phyloP scores from a whole-genome alignment of 37 sponge, comb jelly and placozoan genomes.

The Ephydatia muelleri region DNA sequence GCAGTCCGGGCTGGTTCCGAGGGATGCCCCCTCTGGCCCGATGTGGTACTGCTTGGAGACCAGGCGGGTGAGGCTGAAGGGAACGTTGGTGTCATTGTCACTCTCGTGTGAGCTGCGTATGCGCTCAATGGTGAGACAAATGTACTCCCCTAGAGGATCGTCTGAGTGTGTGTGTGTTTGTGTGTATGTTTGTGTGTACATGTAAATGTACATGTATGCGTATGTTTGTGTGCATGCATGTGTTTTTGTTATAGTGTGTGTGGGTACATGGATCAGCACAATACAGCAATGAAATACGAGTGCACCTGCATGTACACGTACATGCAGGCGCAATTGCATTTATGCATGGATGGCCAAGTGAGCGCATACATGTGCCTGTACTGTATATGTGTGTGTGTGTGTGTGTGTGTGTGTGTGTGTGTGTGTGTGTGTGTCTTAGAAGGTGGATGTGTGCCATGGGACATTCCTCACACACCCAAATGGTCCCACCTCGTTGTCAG shows the following conservation, averaged over 20 bases:
- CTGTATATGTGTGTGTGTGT: background rate
- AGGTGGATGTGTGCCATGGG: background rate
- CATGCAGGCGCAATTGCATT: no score
- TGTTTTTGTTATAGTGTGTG: no score
- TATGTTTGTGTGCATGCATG: background rate
- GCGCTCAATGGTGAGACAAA: slow-evolving; percentile 28
- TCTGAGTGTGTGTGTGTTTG: background rate
- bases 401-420: background rate
- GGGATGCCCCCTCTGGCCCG: slow-evolving; percentile 54
- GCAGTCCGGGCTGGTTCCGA: slow-evolving; percentile 58
- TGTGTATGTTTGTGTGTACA: background rate
- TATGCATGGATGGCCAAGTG: no score
- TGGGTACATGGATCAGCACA: no score
- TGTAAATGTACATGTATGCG: background rate
- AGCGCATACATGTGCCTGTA: background rate
- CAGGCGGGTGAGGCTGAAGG: slow-evolving; percentile 45
- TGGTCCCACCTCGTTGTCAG: no score
- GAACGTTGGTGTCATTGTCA: slow-evolving; percentile 8
- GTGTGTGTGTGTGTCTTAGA: background rate
- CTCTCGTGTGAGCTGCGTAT: background rate
- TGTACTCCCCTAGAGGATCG: slow-evolving; percentile 43
- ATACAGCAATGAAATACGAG: no score
- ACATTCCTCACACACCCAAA: no score
- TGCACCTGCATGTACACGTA: no score
- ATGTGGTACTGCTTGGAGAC: slow-evolving; percentile 59